A percentile compares a stretch with the other conserved stretches of the same genome.
Conservation (phyloP, 2,888 invertebrate genomes). For the Melinaea menophilus region DNA sequence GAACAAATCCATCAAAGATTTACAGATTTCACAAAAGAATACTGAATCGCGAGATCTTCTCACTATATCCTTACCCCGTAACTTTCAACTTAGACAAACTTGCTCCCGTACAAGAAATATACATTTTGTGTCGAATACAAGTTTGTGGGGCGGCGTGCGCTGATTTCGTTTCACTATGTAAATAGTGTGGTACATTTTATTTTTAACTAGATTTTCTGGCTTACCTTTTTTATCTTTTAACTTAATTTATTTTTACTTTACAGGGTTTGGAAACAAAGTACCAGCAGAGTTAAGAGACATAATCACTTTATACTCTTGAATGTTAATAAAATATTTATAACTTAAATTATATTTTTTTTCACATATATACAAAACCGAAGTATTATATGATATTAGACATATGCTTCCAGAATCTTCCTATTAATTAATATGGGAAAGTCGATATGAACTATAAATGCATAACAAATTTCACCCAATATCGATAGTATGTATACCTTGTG, state of each 20-base stretch:
- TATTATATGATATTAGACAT: too few relatives aligned
- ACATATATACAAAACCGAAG: too few relatives aligned
- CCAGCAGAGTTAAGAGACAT: too few relatives aligned
- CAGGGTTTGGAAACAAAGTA: too few relatives aligned
- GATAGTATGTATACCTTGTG: neutral
- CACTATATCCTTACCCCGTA: conserved; percentile 33
- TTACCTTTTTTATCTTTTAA: neutral
- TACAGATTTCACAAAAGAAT: neutral
- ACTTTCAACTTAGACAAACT: conserved; percentile 59
- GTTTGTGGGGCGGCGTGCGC: conserved; percentile 43
- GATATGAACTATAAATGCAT: conserved; percentile 15
- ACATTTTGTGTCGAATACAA: conserved; percentile 60
- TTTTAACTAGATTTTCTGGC: conserved; percentile 27
- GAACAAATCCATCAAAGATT: neutral
- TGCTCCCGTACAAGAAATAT: conserved; percentile 57
- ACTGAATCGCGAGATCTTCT: neutral
- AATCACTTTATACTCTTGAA: too few relatives aligned
- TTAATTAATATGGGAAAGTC: neutral
- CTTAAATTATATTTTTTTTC: too few relatives aligned
- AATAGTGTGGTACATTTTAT: conserved; percentile 42
- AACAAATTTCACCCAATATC: conserved; percentile 14
- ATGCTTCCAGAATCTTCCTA: neutral
- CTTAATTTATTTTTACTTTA: neutral
- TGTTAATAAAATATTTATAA: too few relatives aligned
- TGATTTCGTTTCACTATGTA: conserved; percentile 53